Evolutionary conservation across 2,888 invertebrate genomes (phyloP).

Genomic region (Volucella inanis): DNA sequence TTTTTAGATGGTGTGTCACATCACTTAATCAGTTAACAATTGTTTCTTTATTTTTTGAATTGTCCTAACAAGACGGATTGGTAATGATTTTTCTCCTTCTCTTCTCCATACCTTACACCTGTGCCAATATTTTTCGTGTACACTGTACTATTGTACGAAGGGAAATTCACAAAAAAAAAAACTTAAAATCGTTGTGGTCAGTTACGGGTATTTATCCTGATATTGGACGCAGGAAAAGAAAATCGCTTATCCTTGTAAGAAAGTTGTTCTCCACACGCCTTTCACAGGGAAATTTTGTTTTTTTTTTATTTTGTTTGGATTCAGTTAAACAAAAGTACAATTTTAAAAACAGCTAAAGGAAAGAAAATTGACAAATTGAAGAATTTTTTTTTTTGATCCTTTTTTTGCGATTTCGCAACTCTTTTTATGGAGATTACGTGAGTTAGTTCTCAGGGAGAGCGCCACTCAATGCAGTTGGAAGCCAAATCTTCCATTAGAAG

Average conservation of each 20-base stretch:
- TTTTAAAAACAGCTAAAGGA: neutral
- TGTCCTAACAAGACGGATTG: neutral
- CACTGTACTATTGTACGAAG: constrained; percentile 24
- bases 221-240: constrained; percentile 38
- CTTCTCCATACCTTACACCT: constrained; percentile 22
- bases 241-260: constrained; percentile 49
- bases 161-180: constrained; percentile 1
- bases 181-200: neutral
- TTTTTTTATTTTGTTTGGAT: neutral
- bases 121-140: constrained; percentile 37
- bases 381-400: constrained; percentile 17
- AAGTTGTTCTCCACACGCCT: constrained; percentile 28
- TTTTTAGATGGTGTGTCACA: neutral
- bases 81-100: neutral
- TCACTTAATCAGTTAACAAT: neutral
- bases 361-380: constrained; percentile 2
- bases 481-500: too few species aligned
- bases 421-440: constrained; percentile 29
- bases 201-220: constrained; percentile 18
- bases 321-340: neutral
- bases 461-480: constrained; percentile 50
- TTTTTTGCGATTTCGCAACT: neutral
- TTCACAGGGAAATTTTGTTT: neutral
- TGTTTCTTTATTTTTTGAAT: neutral
- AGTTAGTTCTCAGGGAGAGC: constrained; percentile 44